Evolutionary conservation across 1,140 invertebrate species (phyloP).

Genomic region (Bursaphelenchus mucronatus): DNA sequence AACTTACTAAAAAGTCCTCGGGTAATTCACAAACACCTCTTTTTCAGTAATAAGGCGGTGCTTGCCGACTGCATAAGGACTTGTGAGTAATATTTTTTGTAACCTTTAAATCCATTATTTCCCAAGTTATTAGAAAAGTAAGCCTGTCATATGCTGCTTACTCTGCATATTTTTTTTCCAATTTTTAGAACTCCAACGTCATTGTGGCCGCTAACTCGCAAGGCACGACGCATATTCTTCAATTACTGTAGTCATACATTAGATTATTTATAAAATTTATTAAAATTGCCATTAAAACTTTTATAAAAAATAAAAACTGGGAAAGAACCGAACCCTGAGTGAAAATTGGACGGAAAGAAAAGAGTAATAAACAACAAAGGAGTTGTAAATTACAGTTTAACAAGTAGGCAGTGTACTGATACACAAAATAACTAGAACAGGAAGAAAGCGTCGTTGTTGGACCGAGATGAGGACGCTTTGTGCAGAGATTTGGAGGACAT

Average conservation of each 20-base stretch:
- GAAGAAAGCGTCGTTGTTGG: conserved; percentile 23
- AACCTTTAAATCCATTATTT: no score
- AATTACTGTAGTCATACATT: conserved; percentile 25
- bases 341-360: conserved; percentile 15
- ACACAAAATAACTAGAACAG: conserved; percentile 26
- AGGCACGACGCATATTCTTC: conserved; percentile 70
- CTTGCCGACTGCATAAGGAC: no score
- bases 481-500: conserved; percentile 31
- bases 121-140: neutral
- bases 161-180: conserved; percentile 1
- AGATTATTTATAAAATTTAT: conserved; percentile 5
- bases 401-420: conserved; percentile 26
- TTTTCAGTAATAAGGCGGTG: no score
- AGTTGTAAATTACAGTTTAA: conserved; percentile 10
- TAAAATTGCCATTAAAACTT: conserved; percentile 1
- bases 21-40: no score
- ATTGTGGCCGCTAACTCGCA: conserved; percentile 91
- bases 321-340: neutral
- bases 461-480: conserved; percentile 20
- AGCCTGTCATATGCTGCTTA: neutral
- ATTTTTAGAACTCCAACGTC: conserved; percentile 72
- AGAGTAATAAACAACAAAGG: conserved; percentile 22
- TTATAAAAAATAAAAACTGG: conserved; percentile 6
- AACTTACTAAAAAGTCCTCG: no score
- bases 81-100: no score